phyloP scores from a whole-genome alignment of 1,140 invertebrate species.

The Penaeus chinensis region DNA sequence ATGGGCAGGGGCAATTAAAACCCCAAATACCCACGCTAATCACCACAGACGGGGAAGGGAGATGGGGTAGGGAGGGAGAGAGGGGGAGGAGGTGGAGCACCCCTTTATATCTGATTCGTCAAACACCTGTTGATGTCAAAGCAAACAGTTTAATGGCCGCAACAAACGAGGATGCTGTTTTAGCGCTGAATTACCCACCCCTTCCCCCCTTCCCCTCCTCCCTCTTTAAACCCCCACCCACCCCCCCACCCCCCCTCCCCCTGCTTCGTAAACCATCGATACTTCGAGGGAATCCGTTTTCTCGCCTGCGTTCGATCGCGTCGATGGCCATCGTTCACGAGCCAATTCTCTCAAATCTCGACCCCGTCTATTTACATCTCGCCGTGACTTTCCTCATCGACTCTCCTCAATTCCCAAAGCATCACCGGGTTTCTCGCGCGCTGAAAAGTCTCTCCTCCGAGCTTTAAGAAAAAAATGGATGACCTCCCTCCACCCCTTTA shows the following conservation, averaged over 20 bases:
- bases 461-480: neutral
- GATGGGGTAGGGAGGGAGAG: neutral
- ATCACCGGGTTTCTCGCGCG: no score
- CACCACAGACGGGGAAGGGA: neutral
- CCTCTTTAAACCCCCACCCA: no score
- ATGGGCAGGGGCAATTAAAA: no score
- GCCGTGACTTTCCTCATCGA: no score
- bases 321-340: no score
- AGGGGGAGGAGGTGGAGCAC: neutral
- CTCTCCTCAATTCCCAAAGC: no score
- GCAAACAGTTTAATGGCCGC: conserved; percentile 54
- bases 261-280: conserved; percentile 2
- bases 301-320: no score
- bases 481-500: neutral
- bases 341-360: no score
- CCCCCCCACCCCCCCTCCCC: no score
- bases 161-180: conserved; percentile 52
- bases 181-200: conserved; percentile 15
- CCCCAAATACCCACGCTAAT: no score
- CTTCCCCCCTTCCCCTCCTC: neutral
- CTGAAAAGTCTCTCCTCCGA: neutral
- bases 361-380: no score
- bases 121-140: conserved; percentile 54
- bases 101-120: conserved; percentile 39
- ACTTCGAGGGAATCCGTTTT: neutral